phyloP scores from a whole-genome alignment of 2,797 vertebrate genomes.

The Lepidocolaptes lacrymiger region DNA sequence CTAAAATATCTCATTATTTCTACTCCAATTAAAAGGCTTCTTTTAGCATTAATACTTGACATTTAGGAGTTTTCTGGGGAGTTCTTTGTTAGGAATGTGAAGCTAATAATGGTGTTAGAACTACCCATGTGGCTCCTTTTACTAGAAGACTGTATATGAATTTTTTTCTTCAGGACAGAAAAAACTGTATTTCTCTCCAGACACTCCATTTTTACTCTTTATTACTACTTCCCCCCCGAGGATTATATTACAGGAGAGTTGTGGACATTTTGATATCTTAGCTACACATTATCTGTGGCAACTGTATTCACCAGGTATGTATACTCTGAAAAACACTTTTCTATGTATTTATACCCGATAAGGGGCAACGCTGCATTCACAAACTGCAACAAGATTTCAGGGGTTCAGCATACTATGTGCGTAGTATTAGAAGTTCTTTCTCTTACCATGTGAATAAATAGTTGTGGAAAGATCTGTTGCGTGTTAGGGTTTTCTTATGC shows the following conservation, averaged over 20 bases:
- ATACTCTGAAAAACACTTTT: not conserved
- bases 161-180: not conserved
- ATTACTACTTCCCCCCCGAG: accelerated
- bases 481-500: not conserved
- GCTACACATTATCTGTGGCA: not conserved
- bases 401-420: not conserved
- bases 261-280: not conserved
- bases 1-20: not conserved
- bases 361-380: not conserved
- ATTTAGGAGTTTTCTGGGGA: not conserved
- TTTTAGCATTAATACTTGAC: not conserved
- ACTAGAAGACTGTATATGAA: not conserved
- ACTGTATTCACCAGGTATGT: not conserved
- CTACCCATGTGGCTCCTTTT: not conserved
- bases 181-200: not conserved
- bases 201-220: accelerated
- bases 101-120: not conserved
- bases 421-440: not conserved
- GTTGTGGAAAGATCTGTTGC: not conserved
- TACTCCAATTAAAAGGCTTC: not conserved
- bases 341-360: not conserved
- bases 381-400: not conserved
- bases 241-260: not conserved
- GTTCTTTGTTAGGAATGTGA: not conserved
- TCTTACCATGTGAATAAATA: not conserved